phyloP scores from a whole-genome alignment of 2,113 vertebrate species.

The Brevimyrus niger region DNA sequence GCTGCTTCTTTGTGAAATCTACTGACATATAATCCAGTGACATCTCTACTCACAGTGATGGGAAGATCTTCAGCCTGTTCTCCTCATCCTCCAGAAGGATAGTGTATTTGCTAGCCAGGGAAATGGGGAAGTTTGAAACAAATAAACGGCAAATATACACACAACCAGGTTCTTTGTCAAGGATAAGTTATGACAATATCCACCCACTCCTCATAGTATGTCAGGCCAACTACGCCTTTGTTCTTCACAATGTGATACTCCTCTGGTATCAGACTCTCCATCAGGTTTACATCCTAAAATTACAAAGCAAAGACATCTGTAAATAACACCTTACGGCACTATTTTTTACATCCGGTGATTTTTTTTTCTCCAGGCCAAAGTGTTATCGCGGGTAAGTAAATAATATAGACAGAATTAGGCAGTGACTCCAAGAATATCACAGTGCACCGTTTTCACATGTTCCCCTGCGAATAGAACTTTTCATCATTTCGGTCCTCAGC shows the following conservation, averaged over 20 bases:
- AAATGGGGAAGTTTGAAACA: constrained; percentile 15
- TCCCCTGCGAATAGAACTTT: not conserved
- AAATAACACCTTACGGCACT: not conserved
- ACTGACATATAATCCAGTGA: not conserved
- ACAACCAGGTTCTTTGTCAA: not conserved
- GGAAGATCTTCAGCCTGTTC: constrained; percentile 67
- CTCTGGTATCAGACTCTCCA: constrained; percentile 68
- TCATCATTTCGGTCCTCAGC: not conserved
- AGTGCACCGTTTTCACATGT: not conserved
- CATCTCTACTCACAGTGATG: constrained; percentile 68
- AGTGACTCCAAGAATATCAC: not conserved
- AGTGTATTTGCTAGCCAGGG: constrained; percentile 70
- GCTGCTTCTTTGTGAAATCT: not conserved
- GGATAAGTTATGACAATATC: not conserved
- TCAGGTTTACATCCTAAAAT: constrained; percentile 41
- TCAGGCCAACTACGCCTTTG: constrained; percentile 64
- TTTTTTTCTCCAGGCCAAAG: not conserved
- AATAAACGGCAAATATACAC: not conserved
- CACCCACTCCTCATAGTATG: constrained; percentile 77
- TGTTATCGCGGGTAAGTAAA: not conserved
- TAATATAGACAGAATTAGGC: not conserved
- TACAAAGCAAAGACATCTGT: not conserved
- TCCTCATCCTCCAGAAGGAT: constrained; percentile 73
- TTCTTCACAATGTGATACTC: constrained; percentile 79
- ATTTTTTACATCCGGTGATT: not conserved